Percentiles rank a stretch among this genome's conserved stretches.
Evolutionary conservation across 1,140 invertebrate genomes (phyloP).

Genomic region (Uloborus diversus): DNA sequence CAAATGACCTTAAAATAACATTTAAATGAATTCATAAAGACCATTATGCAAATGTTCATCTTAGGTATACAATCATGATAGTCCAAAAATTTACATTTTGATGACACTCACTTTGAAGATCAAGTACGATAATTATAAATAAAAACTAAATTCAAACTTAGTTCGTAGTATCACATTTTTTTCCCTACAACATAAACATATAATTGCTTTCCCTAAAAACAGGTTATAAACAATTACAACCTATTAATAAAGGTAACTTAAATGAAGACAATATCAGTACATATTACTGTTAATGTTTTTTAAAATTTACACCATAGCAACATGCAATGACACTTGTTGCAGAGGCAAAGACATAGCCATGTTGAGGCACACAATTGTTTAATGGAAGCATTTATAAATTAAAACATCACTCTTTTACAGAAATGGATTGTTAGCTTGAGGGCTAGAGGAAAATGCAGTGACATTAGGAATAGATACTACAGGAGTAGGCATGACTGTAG

Average conservation of each 20-base stretch:
- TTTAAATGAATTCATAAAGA: not conserved
- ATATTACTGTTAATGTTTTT: not conserved
- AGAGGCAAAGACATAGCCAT: conserved; percentile 2
- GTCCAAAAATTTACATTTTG: not conserved
- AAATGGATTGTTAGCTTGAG: conserved; percentile 50
- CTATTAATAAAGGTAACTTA: not conserved
- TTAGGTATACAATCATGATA: not conserved
- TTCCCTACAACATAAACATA: not conserved
- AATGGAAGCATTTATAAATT: conserved; percentile 19
- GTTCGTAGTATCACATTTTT: not conserved
- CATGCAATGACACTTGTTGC: not conserved
- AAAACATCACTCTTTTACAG: conserved; percentile 32
- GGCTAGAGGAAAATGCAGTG: conserved; percentile 27
- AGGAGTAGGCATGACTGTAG: conserved; percentile 37
- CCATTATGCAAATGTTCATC: not conserved
- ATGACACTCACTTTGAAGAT: too few species aligned
- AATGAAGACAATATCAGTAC: not conserved
- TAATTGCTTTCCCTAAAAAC: not conserved
- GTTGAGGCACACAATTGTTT: conserved; percentile 45
- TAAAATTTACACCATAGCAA: conserved; percentile 17
- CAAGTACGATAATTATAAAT: not conserved
- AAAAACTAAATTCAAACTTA: not conserved
- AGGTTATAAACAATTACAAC: conserved; percentile 11
- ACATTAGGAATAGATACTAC: conserved; percentile 25
- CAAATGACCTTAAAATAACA: too few species aligned